A percentile compares a stretch with the other conserved stretches of the same genome.
Conservation (phyloP, 2,888 invertebrate genomes). For the Marasmarcha lunaedactyla region DNA sequence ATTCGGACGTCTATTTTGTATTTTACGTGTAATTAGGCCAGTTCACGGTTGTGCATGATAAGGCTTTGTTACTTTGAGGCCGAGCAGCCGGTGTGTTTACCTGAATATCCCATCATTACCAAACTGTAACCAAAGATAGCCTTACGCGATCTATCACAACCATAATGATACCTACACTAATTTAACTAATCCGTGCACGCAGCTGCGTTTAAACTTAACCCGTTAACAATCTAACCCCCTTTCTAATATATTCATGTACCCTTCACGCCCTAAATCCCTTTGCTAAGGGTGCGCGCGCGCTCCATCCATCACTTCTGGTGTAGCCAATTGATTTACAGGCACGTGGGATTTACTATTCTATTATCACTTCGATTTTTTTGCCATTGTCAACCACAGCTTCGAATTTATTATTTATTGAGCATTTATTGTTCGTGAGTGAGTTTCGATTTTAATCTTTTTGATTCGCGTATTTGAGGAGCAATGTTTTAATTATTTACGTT, state of each 20-base stretch:
- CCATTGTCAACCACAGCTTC: neutral
- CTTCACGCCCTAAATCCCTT: constrained; percentile 59
- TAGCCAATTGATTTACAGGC: constrained; percentile 55
- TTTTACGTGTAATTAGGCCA: too few relatives aligned
- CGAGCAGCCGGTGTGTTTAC: too few relatives aligned
- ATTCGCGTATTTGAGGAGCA: too few relatives aligned
- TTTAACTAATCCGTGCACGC: constrained; percentile 13
- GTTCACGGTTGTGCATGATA: too few relatives aligned
- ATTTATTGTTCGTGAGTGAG: too few relatives aligned
- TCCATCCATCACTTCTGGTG: constrained; percentile 45
- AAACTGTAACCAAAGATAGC: too few relatives aligned
- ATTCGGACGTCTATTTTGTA: too few relatives aligned
- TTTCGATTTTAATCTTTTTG: neutral
- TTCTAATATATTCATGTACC: constrained; percentile 49
- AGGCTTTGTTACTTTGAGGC: too few relatives aligned
- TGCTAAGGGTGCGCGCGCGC: constrained; percentile 43
- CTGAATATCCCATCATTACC: too few relatives aligned
- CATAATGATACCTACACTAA: constrained; percentile 19
- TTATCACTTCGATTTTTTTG: constrained; percentile 21
- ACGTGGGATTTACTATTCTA: constrained; percentile 28
- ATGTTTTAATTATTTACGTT: too few relatives aligned
- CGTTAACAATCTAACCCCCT: neutral
- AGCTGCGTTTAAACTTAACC: constrained; percentile 42
- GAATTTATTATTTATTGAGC: too few relatives aligned
- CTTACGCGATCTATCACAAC: too few relatives aligned